These are phyloP conservation scores for Lordiphosa stackelbergi DNA, from an alignment of 1,140 invertebrate species.

Conservation along the genomic window DNA sequence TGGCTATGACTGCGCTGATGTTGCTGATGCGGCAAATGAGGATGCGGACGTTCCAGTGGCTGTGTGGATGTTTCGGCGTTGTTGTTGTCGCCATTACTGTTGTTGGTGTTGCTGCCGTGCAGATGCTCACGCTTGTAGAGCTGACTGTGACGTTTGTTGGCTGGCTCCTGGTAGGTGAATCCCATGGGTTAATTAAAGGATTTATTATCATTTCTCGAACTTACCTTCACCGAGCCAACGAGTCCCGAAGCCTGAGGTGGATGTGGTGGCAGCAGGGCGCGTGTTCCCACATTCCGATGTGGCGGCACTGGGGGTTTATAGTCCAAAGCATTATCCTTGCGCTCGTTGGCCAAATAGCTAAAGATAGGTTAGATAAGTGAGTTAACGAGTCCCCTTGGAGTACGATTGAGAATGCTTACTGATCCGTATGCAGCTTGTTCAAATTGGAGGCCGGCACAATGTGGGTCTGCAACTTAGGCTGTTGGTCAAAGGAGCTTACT, in stretches of 20 bases:
- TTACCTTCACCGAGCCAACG: slow-evolving; percentile 35
- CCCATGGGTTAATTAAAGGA: not conserved
- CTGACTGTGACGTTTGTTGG: slow-evolving; percentile 54
- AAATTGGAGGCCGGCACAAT: slow-evolving; percentile 62
- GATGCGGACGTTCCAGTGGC: slow-evolving; percentile 25
- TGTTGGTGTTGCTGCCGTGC: slow-evolving; percentile 32
- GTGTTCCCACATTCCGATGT: slow-evolving; percentile 82
- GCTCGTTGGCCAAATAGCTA: slow-evolving; percentile 82
- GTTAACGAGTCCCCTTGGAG: not conserved
- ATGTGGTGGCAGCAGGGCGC: slow-evolving; percentile 58
- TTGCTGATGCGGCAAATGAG: slow-evolving; percentile 31
- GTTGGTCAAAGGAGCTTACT: slow-evolving; percentile 81
- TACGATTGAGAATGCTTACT: slow-evolving; percentile 68
- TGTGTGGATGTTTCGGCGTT: slow-evolving; percentile 32
- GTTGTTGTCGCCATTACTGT: slow-evolving; percentile 10
- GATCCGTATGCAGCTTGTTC: slow-evolving; percentile 75
- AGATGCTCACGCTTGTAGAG: slow-evolving; percentile 54
- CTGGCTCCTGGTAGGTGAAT: slow-evolving; percentile 23
- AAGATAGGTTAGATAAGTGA: not conserved
- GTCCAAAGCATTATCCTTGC: slow-evolving; percentile 71
- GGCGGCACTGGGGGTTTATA: slow-evolving; percentile 92
- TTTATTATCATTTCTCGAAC: not conserved
- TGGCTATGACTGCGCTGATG: slow-evolving; percentile 63
- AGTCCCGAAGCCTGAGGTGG: slow-evolving; percentile 16
- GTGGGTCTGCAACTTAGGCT: slow-evolving; percentile 79